These are phyloP conservation scores for Lepus oiostolus DNA, from an alignment of 2,797 vertebrate species.

Conservation along the genomic window DNA sequence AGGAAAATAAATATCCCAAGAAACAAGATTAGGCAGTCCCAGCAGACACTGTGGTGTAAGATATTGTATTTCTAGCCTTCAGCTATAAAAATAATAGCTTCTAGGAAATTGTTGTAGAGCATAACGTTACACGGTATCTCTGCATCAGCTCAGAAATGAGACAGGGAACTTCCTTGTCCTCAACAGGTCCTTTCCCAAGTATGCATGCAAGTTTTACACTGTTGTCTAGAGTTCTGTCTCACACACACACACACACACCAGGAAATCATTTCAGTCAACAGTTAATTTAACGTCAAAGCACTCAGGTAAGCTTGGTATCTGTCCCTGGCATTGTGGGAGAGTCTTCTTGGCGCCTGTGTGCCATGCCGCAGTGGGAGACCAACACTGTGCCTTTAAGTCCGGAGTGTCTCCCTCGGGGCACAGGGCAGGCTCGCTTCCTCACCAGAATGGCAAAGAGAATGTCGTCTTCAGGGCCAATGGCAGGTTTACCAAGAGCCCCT, in stretches of 20 bases:
- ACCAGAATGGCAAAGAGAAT: not conserved
- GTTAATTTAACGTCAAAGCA: conserved; percentile 42
- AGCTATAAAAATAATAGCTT: not conserved
- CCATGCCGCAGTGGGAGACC: not conserved
- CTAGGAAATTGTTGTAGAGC: not conserved
- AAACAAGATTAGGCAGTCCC: not conserved
- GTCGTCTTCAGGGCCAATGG: not conserved
- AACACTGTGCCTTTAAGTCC: not conserved
- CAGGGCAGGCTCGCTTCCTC: not conserved
- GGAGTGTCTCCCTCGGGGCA: not conserved
- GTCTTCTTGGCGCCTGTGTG: not conserved
- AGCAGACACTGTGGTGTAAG: not conserved
- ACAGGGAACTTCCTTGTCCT: not conserved
- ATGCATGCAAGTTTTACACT: not conserved
- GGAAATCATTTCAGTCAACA: not conserved
- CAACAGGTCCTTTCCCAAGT: not conserved
- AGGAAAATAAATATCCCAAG: not conserved
- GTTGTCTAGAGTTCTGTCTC: not conserved
- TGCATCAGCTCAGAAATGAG: not conserved
- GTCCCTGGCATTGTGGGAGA: not conserved
- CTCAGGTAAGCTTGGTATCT: not conserved
- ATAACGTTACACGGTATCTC: not conserved
- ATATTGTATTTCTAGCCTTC: conserved; percentile 28
- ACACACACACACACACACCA: conserved; percentile 4
- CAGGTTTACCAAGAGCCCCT: not conserved